Evolutionary conservation across 2,888 invertebrate genomes (phyloP).

Genomic region (Ypsolopha scabrella): DNA sequence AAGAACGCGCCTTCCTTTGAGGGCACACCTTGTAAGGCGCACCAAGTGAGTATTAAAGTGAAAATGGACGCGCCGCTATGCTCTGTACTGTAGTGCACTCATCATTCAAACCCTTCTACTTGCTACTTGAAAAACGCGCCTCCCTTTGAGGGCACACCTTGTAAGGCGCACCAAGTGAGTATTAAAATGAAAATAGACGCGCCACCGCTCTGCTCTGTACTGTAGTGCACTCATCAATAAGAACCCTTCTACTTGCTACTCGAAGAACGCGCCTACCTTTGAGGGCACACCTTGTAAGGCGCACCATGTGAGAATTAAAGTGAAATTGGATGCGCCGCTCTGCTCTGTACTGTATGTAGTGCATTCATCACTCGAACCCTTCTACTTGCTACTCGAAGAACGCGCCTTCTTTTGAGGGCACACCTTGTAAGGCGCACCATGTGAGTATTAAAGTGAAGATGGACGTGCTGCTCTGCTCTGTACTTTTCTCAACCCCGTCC

Average conservation of each 20-base stretch:
- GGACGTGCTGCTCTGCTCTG: conserved; percentile 73
- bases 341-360: no score
- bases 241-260: conserved; percentile 75
- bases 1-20: no score
- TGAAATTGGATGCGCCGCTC: no score
- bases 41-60: conserved; percentile 14
- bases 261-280: conserved; percentile 81
- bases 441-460: conserved; percentile 27
- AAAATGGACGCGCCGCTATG: conserved; percentile 72
- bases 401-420: no score
- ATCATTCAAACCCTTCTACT: conserved; percentile 68
- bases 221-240: conserved; percentile 79
- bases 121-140: conserved; percentile 84
- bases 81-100: conserved; percentile 80
- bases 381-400: no score
- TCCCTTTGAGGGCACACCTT: conserved; percentile 82
- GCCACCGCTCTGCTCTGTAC: conserved; percentile 74
- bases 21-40: conserved; percentile 19
- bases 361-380: no score
- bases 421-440: conserved; percentile 27
- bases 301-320: conserved; percentile 75
- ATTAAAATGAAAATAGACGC: conserved; percentile 39
- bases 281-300: conserved; percentile 81
- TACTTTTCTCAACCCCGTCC: conserved; percentile 69
- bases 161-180: conserved; percentile 76